Percentiles rank a stretch among this genome's conserved stretches.
phyloP scores from a whole-genome alignment of 2,797 vertebrate species.

The Pelochelys cantorii region DNA sequence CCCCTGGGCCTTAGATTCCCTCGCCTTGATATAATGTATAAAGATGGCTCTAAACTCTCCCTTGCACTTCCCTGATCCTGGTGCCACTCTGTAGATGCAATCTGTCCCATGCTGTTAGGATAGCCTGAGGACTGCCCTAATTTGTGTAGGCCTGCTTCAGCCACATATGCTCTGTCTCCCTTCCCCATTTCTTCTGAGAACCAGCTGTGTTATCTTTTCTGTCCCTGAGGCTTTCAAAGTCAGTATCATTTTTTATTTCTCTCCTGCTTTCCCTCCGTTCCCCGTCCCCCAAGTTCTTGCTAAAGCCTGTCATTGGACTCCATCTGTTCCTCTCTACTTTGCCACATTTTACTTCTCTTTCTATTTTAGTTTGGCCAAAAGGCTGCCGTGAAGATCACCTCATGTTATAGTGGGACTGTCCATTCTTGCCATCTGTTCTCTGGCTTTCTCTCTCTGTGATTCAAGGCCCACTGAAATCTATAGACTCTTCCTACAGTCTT shows the following conservation, averaged over 20 bases:
- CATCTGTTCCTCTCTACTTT: background rate
- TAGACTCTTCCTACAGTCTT: background rate
- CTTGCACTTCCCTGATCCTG: background rate
- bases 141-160: background rate
- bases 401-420: background rate
- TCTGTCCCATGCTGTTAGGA: background rate
- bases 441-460: background rate
- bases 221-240: background rate
- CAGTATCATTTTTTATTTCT: background rate
- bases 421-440: background rate
- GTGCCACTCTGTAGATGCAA: background rate
- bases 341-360: background rate
- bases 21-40: background rate
- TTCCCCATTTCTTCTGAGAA: background rate
- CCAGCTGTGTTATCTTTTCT: background rate
- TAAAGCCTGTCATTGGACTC: background rate
- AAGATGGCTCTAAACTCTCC: background rate
- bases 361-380: background rate
- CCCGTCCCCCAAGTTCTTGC: background rate
- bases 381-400: background rate
- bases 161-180: background rate
- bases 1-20: no score
- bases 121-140: conserved; percentile 9
- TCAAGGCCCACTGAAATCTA: background rate
- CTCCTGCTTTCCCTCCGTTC: background rate